phyloP scores from a whole-genome alignment of 2,888 invertebrate genomes.

The Amphimallon solstitiale region DNA sequence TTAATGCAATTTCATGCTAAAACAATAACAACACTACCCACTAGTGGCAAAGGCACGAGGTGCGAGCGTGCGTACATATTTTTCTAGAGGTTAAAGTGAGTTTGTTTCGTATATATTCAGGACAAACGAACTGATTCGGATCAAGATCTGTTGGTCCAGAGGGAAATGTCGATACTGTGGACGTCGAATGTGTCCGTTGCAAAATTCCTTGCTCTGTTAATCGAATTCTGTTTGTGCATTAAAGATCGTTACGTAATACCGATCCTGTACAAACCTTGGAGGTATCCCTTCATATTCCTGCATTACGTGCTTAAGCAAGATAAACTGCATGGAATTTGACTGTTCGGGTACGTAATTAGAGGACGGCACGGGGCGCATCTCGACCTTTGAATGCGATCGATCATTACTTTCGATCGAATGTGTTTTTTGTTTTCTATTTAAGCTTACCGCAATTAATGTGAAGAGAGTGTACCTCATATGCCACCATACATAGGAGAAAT shows the following conservation, averaged over 20 bases:
- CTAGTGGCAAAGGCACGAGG: not conserved
- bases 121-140: constrained; percentile 49
- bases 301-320: constrained; percentile 60
- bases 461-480: too few relatives aligned
- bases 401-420: too few relatives aligned
- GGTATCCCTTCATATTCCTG: constrained; percentile 58
- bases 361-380: too few relatives aligned
- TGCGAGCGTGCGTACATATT: too few relatives aligned
- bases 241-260: constrained; percentile 60
- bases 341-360: too few relatives aligned
- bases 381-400: too few relatives aligned
- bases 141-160: constrained; percentile 52
- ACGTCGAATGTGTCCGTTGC: constrained; percentile 59
- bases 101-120: constrained; percentile 53
- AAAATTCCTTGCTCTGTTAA: constrained; percentile 57
- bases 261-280: constrained; percentile 56
- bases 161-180: constrained; percentile 59
- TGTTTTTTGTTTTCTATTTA: constrained; percentile 9
- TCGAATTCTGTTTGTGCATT: constrained; percentile 59
- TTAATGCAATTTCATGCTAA: not conserved
- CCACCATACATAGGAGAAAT: too few relatives aligned
- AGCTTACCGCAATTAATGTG: too few relatives aligned
- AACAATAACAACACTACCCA: not conserved
- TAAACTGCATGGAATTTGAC: constrained; percentile 57
- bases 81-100: constrained; percentile 55